Percentiles rank a stretch among this genome's conserved stretches.
phyloP scores from a whole-genome alignment of 1,140 invertebrate genomes.

The Panagrolaimus sp. region DNA sequence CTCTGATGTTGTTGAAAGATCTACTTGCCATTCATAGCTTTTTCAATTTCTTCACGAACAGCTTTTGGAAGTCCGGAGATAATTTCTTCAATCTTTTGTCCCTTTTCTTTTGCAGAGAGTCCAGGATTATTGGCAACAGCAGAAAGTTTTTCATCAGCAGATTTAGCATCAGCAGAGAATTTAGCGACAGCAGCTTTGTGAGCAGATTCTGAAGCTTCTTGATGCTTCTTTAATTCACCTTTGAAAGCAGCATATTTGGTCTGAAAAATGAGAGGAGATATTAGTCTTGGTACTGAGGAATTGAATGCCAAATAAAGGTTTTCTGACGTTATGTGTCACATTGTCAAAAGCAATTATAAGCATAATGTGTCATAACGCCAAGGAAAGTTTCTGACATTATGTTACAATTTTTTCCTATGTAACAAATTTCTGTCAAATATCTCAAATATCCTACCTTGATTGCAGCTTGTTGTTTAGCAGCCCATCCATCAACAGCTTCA shows the following conservation, averaged over 20 bases:
- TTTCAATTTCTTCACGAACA: constrained; percentile 46
- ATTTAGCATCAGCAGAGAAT: constrained; percentile 46
- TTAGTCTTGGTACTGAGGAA: too few species aligned
- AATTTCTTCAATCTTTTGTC: constrained; percentile 41
- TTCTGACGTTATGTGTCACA: too few species aligned
- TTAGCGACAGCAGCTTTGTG: constrained; percentile 39
- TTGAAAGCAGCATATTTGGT: constrained; percentile 40
- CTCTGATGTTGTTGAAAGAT: too few species aligned
- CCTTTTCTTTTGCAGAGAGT: constrained; percentile 42
- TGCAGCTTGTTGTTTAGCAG: constrained; percentile 26
- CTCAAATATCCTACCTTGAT: constrained; percentile 32
- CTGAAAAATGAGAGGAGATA: constrained; percentile 25
- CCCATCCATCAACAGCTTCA: constrained; percentile 38
- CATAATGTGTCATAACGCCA: too few species aligned
- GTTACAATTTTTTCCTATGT: too few species aligned
- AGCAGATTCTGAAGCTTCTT: constrained; percentile 39
- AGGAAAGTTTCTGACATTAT: too few species aligned
- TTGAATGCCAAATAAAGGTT: too few species aligned
- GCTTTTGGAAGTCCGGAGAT: constrained; percentile 34
- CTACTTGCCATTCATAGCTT: constrained; percentile 38
- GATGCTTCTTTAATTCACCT: constrained; percentile 34
- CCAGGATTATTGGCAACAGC: constrained; percentile 41
- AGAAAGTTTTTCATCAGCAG: constrained; percentile 41
- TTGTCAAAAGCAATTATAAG: too few species aligned
- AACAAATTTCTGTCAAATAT: constrained; percentile 13